Evolutionary conservation across 2,888 invertebrate species (phyloP).

Genomic region (Luffia ferchaultella): DNA sequence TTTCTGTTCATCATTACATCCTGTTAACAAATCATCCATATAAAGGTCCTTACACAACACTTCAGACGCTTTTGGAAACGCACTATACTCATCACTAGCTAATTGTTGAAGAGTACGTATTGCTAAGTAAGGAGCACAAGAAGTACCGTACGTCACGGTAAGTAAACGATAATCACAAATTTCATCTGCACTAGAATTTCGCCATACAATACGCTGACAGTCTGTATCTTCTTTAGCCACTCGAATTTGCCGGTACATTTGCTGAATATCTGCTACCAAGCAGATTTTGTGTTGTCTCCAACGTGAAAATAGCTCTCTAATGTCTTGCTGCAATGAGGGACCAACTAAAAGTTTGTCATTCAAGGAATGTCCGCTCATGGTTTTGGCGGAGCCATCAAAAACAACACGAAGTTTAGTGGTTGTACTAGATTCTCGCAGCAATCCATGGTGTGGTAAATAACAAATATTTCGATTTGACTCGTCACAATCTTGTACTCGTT

Average conservation of each 20-base stretch:
- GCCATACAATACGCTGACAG: constrained; percentile 11
- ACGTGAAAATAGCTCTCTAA: constrained; percentile 5
- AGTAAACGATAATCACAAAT: background rate
- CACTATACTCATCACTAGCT: background rate
- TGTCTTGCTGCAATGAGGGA: constrained; percentile 2
- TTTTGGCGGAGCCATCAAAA: constrained; percentile 6
- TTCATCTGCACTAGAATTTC: constrained; percentile 3
- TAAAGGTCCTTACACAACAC: background rate
- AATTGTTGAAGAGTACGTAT: background rate
- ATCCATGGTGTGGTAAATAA: constrained; percentile 10
- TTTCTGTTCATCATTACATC: background rate
- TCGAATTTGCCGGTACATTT: constrained; percentile 11
- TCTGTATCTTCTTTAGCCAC: constrained; percentile 7
- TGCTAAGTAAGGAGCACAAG: background rate
- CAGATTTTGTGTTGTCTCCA: constrained; percentile 9
- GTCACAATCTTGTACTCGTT: background rate
- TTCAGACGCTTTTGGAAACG: background rate
- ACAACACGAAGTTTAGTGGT: constrained; percentile 10
- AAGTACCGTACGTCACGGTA: background rate
- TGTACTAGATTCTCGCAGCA: constrained; percentile 7
- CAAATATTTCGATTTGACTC: background rate
- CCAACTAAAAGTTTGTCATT: constrained; percentile 3
- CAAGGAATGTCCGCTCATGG: constrained; percentile 7
- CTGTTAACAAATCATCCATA: background rate
- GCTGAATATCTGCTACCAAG: constrained; percentile 8